Base-by-base conservation (phyloP, 2,888 invertebrate species). In the Myathropa florea region DNA sequence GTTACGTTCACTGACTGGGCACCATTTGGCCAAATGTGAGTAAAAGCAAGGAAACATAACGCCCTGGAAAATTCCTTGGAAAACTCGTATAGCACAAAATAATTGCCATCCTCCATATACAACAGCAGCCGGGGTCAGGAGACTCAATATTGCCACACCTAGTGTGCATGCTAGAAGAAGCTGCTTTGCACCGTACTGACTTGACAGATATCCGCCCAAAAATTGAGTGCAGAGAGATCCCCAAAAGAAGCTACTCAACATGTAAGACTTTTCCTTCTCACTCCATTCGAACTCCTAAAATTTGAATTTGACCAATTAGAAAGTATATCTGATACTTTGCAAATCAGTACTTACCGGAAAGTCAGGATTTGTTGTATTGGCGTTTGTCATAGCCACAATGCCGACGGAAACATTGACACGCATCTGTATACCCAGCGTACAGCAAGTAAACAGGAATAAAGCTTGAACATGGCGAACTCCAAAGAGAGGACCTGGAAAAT, bases 341-440 rank as follows among this genome's bases (percentile, higher is more conserved):
- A 46, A 1, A 7, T 1, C n/a, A 7, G 18, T 55, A 9, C 78
- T 91, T 91, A 94, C 94, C 83, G 92, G 90, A 83, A 93, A 93
- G 88, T 92, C 91, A 2, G 92, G 92, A 89, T 93, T 92, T 14
- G 91, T 92, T 4, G 93, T 91, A 0, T 91, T 89, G 18, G 88
- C 88, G 86, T 95, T 94, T 0, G 95, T 95, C 95, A 96, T 96
- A 14, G 96, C 95, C 0, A 96, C 94, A 60, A 96, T 94, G 0
- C 95, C 95, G 3, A 96, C 95, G 0, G 95, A 95, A 90, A 96
- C 93, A 89, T 95, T 95, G 65, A 95, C 94, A 60, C 96, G 92
- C 88, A 95, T 94, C 1, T 94, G 94, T 89, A 95, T 95, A 59
- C 94, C 94, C 21, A 95, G 93, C 0, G 94, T 91, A 89, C 95